Conservation (phyloP, 2,888 invertebrate species). For the Therioaphis trifolii region DNA sequence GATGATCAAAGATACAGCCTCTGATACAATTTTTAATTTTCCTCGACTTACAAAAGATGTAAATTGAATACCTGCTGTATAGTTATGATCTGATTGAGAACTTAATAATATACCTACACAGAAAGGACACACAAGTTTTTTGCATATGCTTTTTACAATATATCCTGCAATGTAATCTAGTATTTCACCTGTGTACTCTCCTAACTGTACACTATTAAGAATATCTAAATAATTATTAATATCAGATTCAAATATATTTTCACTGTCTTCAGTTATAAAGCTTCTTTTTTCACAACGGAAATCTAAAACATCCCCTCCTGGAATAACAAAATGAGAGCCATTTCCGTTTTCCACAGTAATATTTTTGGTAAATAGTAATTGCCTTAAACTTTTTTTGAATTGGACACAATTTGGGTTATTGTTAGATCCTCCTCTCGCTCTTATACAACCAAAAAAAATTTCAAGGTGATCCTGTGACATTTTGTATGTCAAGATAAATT, state of each 20-base stretch:
- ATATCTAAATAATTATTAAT: background rate
- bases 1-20: too few species aligned
- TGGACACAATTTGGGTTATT: too few species aligned
- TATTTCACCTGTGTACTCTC: background rate
- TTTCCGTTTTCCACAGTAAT: slow-evolving; percentile 1
- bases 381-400: too few species aligned
- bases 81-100: too few species aligned
- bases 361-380: background rate
- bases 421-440: too few species aligned
- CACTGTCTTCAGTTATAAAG: background rate
- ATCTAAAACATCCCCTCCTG: slow-evolving; percentile 15
- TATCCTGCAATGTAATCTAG: background rate
- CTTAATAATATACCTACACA: too few species aligned
- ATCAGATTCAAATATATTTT: background rate
- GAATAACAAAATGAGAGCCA: slow-evolving; percentile 2
- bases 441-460: slow-evolving; percentile 14
- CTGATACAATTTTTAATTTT: too few species aligned
- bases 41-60: too few species aligned
- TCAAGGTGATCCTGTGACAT: background rate
- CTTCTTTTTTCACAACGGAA: slow-evolving; percentile 7
- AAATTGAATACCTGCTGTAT: too few species aligned
- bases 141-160: too few species aligned
- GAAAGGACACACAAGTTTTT: too few species aligned
- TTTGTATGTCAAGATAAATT: background rate
- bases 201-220: background rate